A percentile compares a stretch with the other conserved stretches of the same genome.
Evolutionary conservation across 2,888 invertebrate species (phyloP).

Genomic region (Metacarcinus magister): DNA sequence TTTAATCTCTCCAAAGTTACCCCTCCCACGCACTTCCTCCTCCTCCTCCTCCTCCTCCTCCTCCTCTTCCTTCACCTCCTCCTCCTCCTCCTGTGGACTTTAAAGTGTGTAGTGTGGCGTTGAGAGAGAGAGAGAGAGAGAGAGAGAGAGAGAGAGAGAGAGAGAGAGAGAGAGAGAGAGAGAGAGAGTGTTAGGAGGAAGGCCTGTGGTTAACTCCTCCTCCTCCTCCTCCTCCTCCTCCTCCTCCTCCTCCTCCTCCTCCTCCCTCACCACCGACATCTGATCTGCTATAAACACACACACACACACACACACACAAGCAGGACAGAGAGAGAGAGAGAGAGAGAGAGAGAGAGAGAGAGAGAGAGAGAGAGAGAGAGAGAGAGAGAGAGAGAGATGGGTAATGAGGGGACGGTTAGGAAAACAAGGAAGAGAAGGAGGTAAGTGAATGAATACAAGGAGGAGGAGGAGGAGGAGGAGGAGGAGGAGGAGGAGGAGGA

Average conservation of each 20-base stretch:
- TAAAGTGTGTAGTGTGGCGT: conserved; percentile 1
- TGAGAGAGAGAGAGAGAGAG: conserved; percentile 33
- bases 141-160: conserved; percentile 16
- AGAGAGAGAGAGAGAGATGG: neutral
- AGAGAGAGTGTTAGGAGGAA: neutral
- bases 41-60: conserved; percentile 39
- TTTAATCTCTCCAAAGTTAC: neutral
- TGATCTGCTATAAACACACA: conserved; percentile 37
- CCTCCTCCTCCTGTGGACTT: neutral
- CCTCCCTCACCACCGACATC: neutral
- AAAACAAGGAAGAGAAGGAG: neutral
- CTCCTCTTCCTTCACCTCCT: too few relatives aligned
- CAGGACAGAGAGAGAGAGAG: neutral
- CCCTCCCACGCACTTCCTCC: neutral
- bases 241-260: neutral
- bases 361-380: neutral
- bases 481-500: neutral
- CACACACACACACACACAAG: neutral
- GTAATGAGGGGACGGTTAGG: neutral
- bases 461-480: neutral
- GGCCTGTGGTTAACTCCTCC: neutral
- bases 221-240: neutral
- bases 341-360: conserved; percentile 39
- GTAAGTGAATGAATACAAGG: neutral
- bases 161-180: neutral